Evolutionary conservation across 2,113 vertebrate species (phyloP).

Genomic region (Electrona antarctica): DNA sequence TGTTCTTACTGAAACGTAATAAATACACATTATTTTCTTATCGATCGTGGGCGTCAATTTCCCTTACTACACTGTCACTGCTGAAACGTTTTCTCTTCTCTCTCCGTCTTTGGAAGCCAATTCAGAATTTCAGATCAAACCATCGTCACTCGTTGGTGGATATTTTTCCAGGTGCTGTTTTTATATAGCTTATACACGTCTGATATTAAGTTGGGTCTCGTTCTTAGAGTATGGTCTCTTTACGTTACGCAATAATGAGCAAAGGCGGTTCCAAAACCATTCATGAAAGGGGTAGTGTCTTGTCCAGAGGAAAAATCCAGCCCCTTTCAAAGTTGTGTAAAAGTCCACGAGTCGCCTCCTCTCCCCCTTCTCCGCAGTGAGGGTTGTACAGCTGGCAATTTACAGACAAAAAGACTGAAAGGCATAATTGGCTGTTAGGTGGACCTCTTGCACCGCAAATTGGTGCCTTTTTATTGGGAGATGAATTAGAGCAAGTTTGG

Average conservation of each 20-base stretch:
- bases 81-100: slow-evolving; percentile 6
- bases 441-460: slow-evolving; percentile 14
- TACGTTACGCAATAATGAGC: slow-evolving; percentile 32
- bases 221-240: neutral
- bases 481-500: slow-evolving; percentile 18
- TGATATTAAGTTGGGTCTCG: neutral
- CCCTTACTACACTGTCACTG: too few relatives aligned
- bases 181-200: neutral
- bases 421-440: slow-evolving; percentile 49
- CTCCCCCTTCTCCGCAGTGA: slow-evolving; percentile 20
- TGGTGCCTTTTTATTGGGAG: slow-evolving; percentile 17
- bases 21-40: too few relatives aligned
- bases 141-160: too few relatives aligned
- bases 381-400: slow-evolving; percentile 74
- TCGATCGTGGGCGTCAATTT: too few relatives aligned
- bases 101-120: neutral
- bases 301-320: slow-evolving; percentile 61
- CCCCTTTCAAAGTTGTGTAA: slow-evolving; percentile 54
- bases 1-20: too few relatives aligned
- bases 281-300: slow-evolving; percentile 77
- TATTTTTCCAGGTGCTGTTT: too few relatives aligned
- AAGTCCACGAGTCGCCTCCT: slow-evolving; percentile 39
- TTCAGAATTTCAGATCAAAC: too few relatives aligned
- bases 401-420: slow-evolving; percentile 33
- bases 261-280: slow-evolving; percentile 50